Conservation (phyloP, 1,140 invertebrate species). For the Ceratina japonica region DNA sequence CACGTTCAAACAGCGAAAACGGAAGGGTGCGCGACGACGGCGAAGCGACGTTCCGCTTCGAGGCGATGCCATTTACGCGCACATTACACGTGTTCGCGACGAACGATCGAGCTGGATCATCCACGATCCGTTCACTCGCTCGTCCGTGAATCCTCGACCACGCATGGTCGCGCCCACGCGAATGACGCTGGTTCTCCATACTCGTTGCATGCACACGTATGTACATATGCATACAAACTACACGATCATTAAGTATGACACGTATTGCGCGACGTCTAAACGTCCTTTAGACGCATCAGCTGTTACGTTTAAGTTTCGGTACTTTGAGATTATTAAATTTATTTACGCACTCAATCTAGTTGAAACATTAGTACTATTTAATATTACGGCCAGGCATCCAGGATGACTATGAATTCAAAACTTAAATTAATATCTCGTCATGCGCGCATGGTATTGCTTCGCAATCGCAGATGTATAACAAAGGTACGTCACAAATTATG, state of each 20-base stretch:
- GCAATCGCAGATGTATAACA: not conserved
- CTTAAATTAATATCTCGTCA: not conserved
- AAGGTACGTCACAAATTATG: slow-evolving; percentile 54
- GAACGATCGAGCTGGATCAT: slow-evolving; percentile 39
- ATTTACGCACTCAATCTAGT: no score
- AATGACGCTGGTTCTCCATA: slow-evolving; percentile 30
- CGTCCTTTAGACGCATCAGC: slow-evolving; percentile 1
- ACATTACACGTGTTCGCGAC: slow-evolving; percentile 1
- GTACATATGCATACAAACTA: not conserved
- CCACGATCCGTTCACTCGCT: slow-evolving; percentile 2
- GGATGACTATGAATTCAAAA: no score
- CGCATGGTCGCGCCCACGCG: slow-evolving; percentile 38
- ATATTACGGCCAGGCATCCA: no score
- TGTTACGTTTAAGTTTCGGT: not conserved
- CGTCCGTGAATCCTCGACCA: slow-evolving; percentile 33
- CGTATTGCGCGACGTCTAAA: not conserved
- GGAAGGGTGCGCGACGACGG: slow-evolving; percentile 9
- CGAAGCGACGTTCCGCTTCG: no score
- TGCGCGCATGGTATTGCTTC: no score
- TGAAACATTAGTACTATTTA: no score
- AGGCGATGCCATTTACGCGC: slow-evolving; percentile 19
- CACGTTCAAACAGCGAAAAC: slow-evolving; percentile 2
- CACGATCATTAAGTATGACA: slow-evolving; percentile 13
- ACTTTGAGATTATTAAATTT: slow-evolving; percentile 28
- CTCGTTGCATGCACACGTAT: slow-evolving; percentile 6